Base-by-base conservation (phyloP, 2,113 vertebrate species). In the Pelvicachromis taeniatus region DNA sequence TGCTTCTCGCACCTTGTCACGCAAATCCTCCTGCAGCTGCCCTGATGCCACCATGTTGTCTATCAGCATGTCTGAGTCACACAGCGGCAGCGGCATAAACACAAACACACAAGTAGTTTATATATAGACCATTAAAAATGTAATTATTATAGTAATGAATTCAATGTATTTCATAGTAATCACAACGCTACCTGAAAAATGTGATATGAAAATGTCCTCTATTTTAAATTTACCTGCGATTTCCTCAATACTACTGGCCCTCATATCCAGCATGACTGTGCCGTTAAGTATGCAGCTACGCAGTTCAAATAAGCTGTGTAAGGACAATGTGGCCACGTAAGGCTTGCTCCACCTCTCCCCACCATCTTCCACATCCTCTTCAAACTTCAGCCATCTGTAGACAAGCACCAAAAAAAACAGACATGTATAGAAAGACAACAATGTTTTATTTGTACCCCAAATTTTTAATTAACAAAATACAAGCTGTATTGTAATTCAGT, bases 281-380 rank as follows among this genome's bases (percentile, higher is more conserved):
- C 98, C 98, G 1, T 99, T 99, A 29, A 98, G 96, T 92, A 99
- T 99, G 85, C 97, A 98, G 92, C 97, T 98, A 38, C 98, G 96
- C 35, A 99, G 93, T 75, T 99, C 97, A 94, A 98, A 98, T 38
- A 99, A 96, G 86, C 98, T 99, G 91, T 99, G 98, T 55, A 99
- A 93, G 68, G 98, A 98, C 29, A 99, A 91, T 1, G 98, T 99
- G 29, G 98, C 98, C 94, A 99, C 98, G 0, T 99, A 99, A 52
- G 98, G 98, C 55, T 99, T 99, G 93, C 97, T 98, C 98, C 98
- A 99, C 12, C 98, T 94, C 92, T 99, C 98, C 1, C 98, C 98
- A 0, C 98, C 98, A 8, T 99, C 98, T 94, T 99, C 98, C 86
- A 99, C 98, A 78, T 99, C 98, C 91, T 99, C 98, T 93, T 99